These are phyloP conservation scores for Ctenochaetus hawaiiensis DNA, from an alignment of 2,797 vertebrate genomes.

Conservation along the genomic window DNA sequence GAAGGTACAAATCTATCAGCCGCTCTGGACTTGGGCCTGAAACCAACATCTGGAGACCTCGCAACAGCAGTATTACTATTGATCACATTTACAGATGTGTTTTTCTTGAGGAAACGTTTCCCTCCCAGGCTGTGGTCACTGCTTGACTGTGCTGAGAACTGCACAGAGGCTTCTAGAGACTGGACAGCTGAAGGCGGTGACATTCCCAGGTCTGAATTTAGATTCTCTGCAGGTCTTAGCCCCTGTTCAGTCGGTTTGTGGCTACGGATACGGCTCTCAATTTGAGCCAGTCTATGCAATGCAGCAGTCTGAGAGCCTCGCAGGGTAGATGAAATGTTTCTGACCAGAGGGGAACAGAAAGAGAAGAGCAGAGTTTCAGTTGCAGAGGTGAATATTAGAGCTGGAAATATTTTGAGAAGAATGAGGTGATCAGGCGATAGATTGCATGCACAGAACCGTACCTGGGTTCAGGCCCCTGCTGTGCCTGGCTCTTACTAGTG, in stretches of 20 bases:
- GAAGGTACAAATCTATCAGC: background rate
- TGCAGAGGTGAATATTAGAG: background rate
- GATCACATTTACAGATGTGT: background rate
- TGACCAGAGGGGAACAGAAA: constrained; percentile 28
- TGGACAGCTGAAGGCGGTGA: background rate
- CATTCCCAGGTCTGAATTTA: background rate
- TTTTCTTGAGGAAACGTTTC: constrained; percentile 83
- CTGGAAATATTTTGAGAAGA: background rate
- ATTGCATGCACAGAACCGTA: background rate
- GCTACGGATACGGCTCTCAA: constrained; percentile 82
- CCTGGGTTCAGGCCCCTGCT: constrained; percentile 45
- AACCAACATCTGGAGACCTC: background rate
- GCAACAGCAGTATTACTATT: background rate
- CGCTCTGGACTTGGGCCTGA: constrained; percentile 20
- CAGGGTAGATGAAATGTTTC: constrained; percentile 51
- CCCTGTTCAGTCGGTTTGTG: constrained; percentile 43
- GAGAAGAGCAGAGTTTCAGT: background rate
- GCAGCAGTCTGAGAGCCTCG: constrained; percentile 68
- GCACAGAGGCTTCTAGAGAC: constrained; percentile 13
- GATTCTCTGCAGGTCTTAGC: background rate
- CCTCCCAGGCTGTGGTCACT: constrained; percentile 20
- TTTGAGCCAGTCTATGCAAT: constrained; percentile 81
- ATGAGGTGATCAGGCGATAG: background rate
- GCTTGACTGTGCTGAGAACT: constrained; percentile 53
- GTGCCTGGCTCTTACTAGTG: constrained; percentile 30